phyloP scores from a whole-genome alignment of 2,888 invertebrate genomes.

The Coremacera marginata region DNA sequence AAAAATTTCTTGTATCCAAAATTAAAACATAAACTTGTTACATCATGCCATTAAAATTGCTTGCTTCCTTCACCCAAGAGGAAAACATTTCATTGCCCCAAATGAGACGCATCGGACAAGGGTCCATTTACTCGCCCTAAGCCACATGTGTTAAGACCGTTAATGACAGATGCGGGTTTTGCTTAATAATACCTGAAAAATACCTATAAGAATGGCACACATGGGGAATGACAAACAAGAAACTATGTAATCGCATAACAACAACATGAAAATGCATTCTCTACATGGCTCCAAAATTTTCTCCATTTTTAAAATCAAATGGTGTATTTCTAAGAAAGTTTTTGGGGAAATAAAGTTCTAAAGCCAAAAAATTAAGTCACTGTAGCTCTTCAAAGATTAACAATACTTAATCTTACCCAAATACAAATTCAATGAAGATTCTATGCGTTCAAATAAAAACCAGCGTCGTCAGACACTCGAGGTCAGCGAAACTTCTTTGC shows the following conservation, averaged over 20 bases:
- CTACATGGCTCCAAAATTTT: too few species aligned
- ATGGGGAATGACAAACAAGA: constrained; percentile 4
- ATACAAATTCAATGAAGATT: too few species aligned
- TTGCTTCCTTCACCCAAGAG: background rate
- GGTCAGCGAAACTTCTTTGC: too few species aligned
- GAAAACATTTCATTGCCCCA: background rate
- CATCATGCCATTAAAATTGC: background rate
- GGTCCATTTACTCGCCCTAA: background rate
- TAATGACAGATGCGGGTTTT: background rate
- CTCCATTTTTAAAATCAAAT: too few species aligned
- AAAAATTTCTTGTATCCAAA: background rate
- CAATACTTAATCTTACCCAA: too few species aligned
- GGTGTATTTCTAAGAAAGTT: too few species aligned
- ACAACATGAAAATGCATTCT: background rate
- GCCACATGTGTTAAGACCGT: background rate
- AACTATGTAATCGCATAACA: background rate
- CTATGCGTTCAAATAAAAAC: too few species aligned
- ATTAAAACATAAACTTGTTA: background rate
- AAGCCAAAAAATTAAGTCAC: too few species aligned
- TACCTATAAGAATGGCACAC: background rate
- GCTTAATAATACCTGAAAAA: background rate
- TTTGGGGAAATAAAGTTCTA: too few species aligned
- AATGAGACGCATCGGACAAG: background rate
- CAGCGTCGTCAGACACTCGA: too few species aligned
- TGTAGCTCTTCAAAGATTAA: too few species aligned